Evolutionary conservation across 2,113 vertebrate species (phyloP), one percentile per base, ranked within the genome.

Genomic region (Grammomys dolichurus): DNA sequence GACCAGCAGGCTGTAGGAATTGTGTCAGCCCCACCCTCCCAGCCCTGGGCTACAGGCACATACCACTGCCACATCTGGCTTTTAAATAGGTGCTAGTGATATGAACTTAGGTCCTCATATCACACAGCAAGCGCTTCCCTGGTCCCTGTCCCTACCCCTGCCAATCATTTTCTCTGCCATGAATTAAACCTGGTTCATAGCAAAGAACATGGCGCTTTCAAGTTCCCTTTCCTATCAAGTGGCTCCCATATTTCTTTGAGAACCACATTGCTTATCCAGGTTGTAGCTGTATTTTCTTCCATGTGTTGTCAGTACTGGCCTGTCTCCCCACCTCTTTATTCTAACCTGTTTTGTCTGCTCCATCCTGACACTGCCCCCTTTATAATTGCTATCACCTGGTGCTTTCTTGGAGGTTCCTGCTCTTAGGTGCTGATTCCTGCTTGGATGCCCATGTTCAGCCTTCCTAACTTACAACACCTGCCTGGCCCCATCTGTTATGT

Each of bases 401-500:
- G 54, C 40, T 77, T 73, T 76, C 31, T 75, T 60, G 54, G 22
- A 12, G 9, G n/a, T 13, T 90, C n/a, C 60, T 48, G 7, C 4
- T 82, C 76, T 85, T 51, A 80, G 60, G 80, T 73, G 77, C 70
- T 96, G 54, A 72, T 76, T 92, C 46, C 84, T 80, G 26, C 58
- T 75, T 75, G 63, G 26, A 70, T 78, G 93, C 33, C 65, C 75
- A 70, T 78, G 91, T 40, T 70, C 75, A 70, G 58, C 31, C 48
- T 92, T 67, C 46, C 78, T 95, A 72, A 86, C 51, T 54, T 93
- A 78, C 11, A 60, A 87, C 20, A 75, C 26, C 54, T 28, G 73
- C 20, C 51, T 26, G 5, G 11, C 9, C 40, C 54, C n/a, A 72
- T 65, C 82, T 91, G 76, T 67, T n/a, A 65, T 82, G 58, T 6